These are phyloP conservation scores for Villa cingulata DNA, from an alignment of 2,888 invertebrate species.

Conservation along the genomic window DNA sequence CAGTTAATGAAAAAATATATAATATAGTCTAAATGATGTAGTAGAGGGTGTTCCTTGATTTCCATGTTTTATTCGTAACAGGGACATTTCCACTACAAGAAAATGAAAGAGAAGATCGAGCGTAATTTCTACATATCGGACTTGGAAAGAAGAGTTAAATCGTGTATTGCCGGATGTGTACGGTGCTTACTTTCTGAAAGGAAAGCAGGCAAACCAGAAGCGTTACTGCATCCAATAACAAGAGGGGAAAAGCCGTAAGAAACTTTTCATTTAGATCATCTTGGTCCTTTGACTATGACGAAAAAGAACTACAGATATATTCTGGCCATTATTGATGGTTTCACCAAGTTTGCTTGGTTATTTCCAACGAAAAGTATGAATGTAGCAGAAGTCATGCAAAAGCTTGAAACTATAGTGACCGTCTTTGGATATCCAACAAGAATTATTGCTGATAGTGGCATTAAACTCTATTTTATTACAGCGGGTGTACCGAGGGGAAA, in stretches of 20 bases:
- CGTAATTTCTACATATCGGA: neutral
- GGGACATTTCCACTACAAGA: neutral
- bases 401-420: neutral
- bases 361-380: conserved; percentile 3
- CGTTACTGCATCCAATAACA: conserved; percentile 19
- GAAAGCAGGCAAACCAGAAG: no score
- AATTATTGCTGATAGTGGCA: neutral
- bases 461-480: neutral
- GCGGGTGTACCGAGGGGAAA: conserved; percentile 11
- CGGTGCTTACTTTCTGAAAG: no score
- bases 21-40: no score
- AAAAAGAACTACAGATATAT: no score
- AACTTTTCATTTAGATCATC: conserved; percentile 23
- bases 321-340: conserved; percentile 21
- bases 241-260: conserved; percentile 21
- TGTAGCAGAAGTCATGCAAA: conserved; percentile 3
- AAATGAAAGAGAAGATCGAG: neutral
- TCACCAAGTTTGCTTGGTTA: conserved; percentile 18
- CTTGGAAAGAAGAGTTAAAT: neutral
- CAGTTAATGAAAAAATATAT: no score
- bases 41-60: no score
- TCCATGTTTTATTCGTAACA: no score
- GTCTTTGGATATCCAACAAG: conserved; percentile 2
- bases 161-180: no score
- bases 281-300: no score